Base-by-base conservation (phyloP, 2,888 invertebrate species). In the Horisme vitalbata region DNA sequence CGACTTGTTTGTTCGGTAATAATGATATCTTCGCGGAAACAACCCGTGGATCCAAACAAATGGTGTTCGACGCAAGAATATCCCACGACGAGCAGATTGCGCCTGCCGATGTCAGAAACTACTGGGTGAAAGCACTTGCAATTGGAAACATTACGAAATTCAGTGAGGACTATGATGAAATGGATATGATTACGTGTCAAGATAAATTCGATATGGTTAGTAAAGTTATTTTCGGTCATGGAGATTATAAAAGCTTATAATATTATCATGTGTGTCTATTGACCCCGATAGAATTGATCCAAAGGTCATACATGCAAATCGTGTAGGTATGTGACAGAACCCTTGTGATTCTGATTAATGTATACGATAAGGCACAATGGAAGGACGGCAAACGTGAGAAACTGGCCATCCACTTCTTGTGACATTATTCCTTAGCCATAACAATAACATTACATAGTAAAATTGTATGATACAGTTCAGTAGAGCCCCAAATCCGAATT, bases 1-100 rank as follows among this genome's bases (percentile, higher is more conserved):
- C 80, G 44, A 61, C 83, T 65, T 75, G 91, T 80, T 34, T 61
- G 71, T 70, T 84, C 59, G 72, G 86, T 59, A 71, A 71, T 58
- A 58, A 79, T 67, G 59, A 80, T 65, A 65, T 78, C 57, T 55
- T 77, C 59, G 48, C 69, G 58, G 66, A 88, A 65, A 63, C 77
- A 53, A 70, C 67, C 20, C 70, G 71, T 21, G 56, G 55, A 3
- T 57, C 55, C n/a, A 63, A 67, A 43, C 72, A 75, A 50, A 59
- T 57, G 1, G 55, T 60, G 41, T 79, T 73, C 38, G 72, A 74
- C 4, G 67, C 83, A 26, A 75, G 81, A 54, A 71, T 89, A 45
- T 72, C 81, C 4, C 79, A 81, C 34, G 78, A 83, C 8, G 68
- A 65, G 6, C 72, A 74, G 47, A 64, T 68, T 31, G 60, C 62